phyloP scores from a whole-genome alignment of 2,113 vertebrate species.

The Mandrillus leucophaeus region DNA sequence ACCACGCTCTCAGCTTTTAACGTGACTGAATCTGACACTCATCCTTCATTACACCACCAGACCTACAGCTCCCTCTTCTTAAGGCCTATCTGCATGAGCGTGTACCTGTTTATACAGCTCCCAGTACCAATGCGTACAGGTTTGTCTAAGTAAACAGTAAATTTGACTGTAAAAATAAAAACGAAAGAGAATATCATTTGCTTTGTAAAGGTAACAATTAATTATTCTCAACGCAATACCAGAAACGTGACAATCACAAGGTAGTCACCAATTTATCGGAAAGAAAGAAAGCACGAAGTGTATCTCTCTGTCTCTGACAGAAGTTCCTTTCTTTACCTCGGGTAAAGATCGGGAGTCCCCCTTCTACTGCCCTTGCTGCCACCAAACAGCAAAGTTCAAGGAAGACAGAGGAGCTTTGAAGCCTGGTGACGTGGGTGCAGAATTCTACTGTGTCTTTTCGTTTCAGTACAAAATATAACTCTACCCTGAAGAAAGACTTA shows the following conservation, averaged over 20 bases:
- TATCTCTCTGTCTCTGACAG: neutral
- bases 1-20: neutral
- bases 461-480: neutral
- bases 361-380: neutral
- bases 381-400: neutral
- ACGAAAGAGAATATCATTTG: neutral
- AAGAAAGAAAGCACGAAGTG: neutral
- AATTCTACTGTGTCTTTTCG: neutral
- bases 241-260: neutral
- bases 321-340: neutral
- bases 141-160: neutral
- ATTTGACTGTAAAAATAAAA: neutral
- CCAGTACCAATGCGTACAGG: neutral
- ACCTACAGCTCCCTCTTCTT: neutral
- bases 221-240: neutral
- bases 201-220: neutral
- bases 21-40: neutral
- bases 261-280: neutral
- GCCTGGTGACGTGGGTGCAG: neutral
- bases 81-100: neutral
- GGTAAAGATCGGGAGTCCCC: neutral
- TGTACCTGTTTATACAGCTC: neutral
- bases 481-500: neutral
- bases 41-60: neutral
- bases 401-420: neutral